Base-by-base conservation (phyloP, 2,113 vertebrate genomes). In the Nycticebus coucang region DNA sequence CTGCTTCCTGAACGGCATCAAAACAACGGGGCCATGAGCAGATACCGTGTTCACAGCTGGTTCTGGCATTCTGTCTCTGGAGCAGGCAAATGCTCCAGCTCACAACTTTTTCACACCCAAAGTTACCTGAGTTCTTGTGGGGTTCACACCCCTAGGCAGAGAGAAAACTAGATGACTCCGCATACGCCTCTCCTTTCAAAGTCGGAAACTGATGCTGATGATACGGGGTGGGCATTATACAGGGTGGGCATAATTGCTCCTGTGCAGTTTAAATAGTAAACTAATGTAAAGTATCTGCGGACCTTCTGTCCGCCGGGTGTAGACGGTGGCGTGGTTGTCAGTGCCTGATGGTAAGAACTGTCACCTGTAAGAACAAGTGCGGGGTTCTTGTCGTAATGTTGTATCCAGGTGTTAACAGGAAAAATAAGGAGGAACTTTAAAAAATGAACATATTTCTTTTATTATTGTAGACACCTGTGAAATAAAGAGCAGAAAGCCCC, bases 141-240 rank as follows among this genome's bases (percentile, higher is more conserved):
- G 74, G 18, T 81, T 94, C 89, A 89, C 41, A 81, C 60, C 78
- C 0, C 1, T 83, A 87, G 84, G 62, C 75, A 89, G 75, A 77
- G 45, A 84, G 75, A 84, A 95, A 92, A 78, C 50, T 84, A 66
- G 37, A 21, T 72, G 87, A 85, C 75, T 94, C 93, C 55, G 79
- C 2, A 6, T 64, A 21, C 0, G 15, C 14, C 7, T 21, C 62
- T 96, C 59, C 88, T 75, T 85, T 89, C 60, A 0, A 86, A 88
- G 66, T 45, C 28, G 59, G 88, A 85, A 86, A 91, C 33, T 80
- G 87, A 41, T 68, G 71, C 26, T 4, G 10, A 64, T 74, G 62
- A 28, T 14, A 50, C 45, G 1, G 45, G 45, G 45, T 50, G 45
- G 45, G 45, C 45, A 50, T 50, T n/a, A n/a, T n/a, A 50, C 45